Percentiles rank a stretch among this genome's conserved stretches.
Conservation (phyloP, 1,140 invertebrate genomes). For the Coenobita brevimanus region DNA sequence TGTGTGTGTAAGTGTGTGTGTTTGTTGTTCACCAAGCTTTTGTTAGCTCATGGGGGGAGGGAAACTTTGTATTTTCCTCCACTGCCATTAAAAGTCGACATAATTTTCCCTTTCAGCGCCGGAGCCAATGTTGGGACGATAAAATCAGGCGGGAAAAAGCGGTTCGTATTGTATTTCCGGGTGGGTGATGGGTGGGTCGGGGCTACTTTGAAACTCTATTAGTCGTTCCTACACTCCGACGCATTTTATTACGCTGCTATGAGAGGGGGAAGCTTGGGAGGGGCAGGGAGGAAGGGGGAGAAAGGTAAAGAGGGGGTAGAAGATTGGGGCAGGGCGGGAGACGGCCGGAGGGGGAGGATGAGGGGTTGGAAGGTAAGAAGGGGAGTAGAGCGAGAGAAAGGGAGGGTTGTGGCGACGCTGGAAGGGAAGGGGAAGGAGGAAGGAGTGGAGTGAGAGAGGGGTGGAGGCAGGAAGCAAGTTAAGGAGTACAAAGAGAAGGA, state of each 20-base stretch:
- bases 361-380: too few species aligned
- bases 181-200: slow-evolving; percentile 15
- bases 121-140: slow-evolving; percentile 43
- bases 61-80: slow-evolving; percentile 40
- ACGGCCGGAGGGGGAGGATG: too few species aligned
- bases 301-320: not conserved
- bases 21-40: slow-evolving; percentile 41
- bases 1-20: too few species aligned
- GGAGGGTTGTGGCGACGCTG: too few species aligned
- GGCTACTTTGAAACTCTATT: slow-evolving; percentile 42
- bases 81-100: slow-evolving; percentile 57
- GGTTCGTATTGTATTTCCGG: slow-evolving; percentile 49
- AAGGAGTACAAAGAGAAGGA: too few species aligned
- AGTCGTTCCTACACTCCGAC: slow-evolving; percentile 43
- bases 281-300: not conserved
- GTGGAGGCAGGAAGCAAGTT: too few species aligned
- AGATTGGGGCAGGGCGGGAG: too few species aligned
- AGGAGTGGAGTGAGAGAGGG: too few species aligned
- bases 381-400: too few species aligned
- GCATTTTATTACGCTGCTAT: slow-evolving; percentile 39
- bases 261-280: slow-evolving; percentile 1
- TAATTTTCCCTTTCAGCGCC: slow-evolving; percentile 58
- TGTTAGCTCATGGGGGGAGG: slow-evolving; percentile 56
- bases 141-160: slow-evolving; percentile 48
- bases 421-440: too few species aligned